Percentiles rank a stretch among this genome's conserved stretches.
Conservation (phyloP, 2,888 invertebrate genomes). For the Coelinius sp. region DNA sequence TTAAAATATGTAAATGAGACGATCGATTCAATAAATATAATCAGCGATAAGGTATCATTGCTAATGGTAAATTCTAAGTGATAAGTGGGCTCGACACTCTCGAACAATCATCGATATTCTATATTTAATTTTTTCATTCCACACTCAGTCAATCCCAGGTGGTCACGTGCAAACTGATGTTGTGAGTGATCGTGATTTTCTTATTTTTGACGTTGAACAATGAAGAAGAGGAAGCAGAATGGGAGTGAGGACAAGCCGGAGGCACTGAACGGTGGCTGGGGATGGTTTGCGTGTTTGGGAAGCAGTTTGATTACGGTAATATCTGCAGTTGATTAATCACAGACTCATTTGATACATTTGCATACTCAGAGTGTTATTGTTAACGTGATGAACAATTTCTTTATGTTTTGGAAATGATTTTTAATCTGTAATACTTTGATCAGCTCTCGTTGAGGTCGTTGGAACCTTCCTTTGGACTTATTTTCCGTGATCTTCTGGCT, state of each 20-base stretch:
- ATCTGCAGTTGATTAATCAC: neutral
- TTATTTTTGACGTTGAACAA: conserved; percentile 15
- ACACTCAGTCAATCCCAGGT: neutral
- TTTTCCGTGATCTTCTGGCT: conserved; percentile 82
- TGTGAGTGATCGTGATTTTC: neutral
- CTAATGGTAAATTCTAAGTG: conserved; percentile 17
- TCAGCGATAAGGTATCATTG: conserved; percentile 33
- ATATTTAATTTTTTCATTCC: neutral
- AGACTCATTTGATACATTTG: neutral
- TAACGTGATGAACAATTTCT: neutral
- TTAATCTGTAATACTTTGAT: conserved; percentile 46
- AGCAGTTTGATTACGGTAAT: conserved; percentile 85
- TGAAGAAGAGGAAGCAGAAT: conserved; percentile 14
- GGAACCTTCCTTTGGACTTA: conserved; percentile 85
- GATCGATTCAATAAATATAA: conserved; percentile 23
- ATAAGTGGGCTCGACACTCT: conserved; percentile 24
- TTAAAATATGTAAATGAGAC: conserved; percentile 22
- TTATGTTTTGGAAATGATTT: conserved; percentile 18
- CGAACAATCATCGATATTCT: neutral
- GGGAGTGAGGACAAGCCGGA: conserved; percentile 57
- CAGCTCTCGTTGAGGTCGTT: conserved; percentile 85
- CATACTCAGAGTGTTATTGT: no score
- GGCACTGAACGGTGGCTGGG: conserved; percentile 85
- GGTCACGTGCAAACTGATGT: neutral
- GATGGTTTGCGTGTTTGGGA: conserved; percentile 81